phyloP scores from a whole-genome alignment of 1,140 invertebrate genomes.

The Drosophila kanapiae region DNA sequence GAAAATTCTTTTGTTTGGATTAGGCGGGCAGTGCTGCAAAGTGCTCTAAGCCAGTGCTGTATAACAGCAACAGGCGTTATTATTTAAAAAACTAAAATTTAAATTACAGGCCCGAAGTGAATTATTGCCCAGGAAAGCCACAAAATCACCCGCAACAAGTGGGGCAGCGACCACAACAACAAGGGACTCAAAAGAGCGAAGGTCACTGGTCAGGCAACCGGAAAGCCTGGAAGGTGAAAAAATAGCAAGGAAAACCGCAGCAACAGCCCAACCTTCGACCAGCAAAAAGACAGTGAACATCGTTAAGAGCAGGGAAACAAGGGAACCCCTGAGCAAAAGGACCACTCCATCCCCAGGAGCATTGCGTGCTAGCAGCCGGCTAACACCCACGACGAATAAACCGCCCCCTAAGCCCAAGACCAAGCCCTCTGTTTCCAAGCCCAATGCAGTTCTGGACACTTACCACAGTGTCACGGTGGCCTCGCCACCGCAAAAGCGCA shows the following conservation, averaged over 20 bases:
- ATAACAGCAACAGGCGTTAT: neutral
- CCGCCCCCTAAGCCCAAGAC: constrained; percentile 17
- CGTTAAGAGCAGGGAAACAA: constrained; percentile 52
- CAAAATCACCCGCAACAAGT: constrained; percentile 65
- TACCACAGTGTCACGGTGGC: constrained; percentile 83
- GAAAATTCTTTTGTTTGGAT: constrained; percentile 32
- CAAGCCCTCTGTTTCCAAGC: constrained; percentile 37
- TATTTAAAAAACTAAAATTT: constrained; percentile 9
- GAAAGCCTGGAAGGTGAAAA: constrained; percentile 58
- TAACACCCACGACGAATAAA: constrained; percentile 28
- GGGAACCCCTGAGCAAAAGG: constrained; percentile 32
- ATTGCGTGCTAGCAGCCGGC: constrained; percentile 48
- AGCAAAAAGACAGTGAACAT: constrained; percentile 46
- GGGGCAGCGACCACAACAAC: constrained; percentile 15
- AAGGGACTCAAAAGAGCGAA: constrained; percentile 27
- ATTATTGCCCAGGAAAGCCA: constrained; percentile 40
- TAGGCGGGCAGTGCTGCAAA: constrained; percentile 14
- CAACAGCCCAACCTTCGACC: constrained; percentile 16
- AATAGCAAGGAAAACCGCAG: constrained; percentile 47
- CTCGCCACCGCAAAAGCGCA: constrained; percentile 79
- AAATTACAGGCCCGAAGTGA: constrained; percentile 54
- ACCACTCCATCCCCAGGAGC: constrained; percentile 65
- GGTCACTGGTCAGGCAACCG: constrained; percentile 49
- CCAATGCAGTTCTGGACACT: constrained; percentile 79
- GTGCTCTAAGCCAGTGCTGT: constrained; percentile 27